Percentiles rank a stretch among this genome's conserved stretches.
Evolutionary conservation across 2,888 invertebrate genomes (phyloP).

Genomic region (Machimus atricapillus): DNA sequence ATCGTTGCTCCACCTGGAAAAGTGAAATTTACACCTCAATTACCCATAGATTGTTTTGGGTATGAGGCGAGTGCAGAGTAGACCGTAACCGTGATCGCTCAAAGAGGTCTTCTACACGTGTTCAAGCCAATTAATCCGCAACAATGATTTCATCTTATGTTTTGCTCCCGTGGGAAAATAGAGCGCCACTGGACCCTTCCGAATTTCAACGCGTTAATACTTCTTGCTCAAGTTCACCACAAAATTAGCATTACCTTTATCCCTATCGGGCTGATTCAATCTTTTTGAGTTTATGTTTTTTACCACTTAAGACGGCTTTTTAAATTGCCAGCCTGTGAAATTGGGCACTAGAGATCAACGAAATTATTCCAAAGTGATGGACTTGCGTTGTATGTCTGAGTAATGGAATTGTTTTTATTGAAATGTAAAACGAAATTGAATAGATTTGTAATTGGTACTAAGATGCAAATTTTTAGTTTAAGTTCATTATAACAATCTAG

Average conservation of each 20-base stretch:
- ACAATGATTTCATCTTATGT: not conserved
- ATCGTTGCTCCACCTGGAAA: not conserved
- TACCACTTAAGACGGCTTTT: not conserved
- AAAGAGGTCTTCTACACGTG: not conserved
- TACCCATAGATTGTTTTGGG: not conserved
- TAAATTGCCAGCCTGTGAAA: not conserved
- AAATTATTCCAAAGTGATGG: not conserved
- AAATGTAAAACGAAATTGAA: not conserved
- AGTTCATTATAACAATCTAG: not conserved
- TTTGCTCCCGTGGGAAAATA: not conserved
- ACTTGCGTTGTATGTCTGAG: not conserved
- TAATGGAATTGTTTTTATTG: not conserved
- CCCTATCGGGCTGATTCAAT: not conserved
- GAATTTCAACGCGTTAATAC: not conserved
- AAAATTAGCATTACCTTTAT: not conserved
- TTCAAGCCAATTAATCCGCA: not conserved
- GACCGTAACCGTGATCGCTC: not conserved
- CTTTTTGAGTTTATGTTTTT: not conserved
- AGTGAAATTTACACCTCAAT: not conserved
- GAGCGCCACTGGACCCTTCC: not conserved
- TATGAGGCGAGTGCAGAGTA: not conserved
- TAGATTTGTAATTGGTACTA: not conserved
- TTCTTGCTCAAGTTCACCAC: not conserved
- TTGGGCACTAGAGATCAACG: not conserved
- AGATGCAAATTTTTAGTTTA: not conserved